Evolutionary conservation across 2,113 vertebrate species (phyloP).

Genomic region (Oplegnathus fasciatus): DNA sequence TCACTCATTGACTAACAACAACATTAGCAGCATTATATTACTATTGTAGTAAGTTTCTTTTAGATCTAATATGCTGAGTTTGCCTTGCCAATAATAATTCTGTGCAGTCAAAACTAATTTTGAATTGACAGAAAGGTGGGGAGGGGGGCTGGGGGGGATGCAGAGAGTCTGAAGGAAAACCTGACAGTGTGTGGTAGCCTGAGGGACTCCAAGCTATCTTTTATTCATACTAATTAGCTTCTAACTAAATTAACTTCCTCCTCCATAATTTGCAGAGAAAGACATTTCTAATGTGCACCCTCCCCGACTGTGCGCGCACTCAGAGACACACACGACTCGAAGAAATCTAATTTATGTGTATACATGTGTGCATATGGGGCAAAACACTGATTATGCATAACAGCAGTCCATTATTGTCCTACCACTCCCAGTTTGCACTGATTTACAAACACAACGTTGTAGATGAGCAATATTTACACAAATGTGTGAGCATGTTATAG

Average conservation of each 20-base stretch:
- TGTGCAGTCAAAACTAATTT: constrained; percentile 52
- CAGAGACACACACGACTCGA: background rate
- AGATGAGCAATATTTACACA: constrained; percentile 7
- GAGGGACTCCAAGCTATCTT: constrained; percentile 76
- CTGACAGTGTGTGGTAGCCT: constrained; percentile 72
- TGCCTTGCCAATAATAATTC: constrained; percentile 31
- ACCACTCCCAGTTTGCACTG: constrained; percentile 31
- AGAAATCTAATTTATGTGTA: constrained; percentile 41
- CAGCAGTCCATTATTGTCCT: constrained; percentile 45
- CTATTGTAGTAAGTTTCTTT: background rate
- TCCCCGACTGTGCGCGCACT: constrained; percentile 24
- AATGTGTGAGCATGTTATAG: background rate
- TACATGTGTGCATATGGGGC: constrained; percentile 29
- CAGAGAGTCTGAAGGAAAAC: constrained; percentile 57
- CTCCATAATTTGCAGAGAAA: constrained; percentile 74
- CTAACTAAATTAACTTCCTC: constrained; percentile 79
- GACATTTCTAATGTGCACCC: constrained; percentile 70
- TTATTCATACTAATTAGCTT: constrained; percentile 83
- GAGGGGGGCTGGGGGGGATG: background rate
- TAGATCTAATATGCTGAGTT: constrained; percentile 27
- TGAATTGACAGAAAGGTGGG: constrained; percentile 34
- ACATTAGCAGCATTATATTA: background rate
- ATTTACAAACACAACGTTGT: constrained; percentile 27
- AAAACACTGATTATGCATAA: constrained; percentile 36
- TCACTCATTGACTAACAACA: constrained; percentile 7